phyloP scores from a whole-genome alignment of 2,113 vertebrate species.

The Castor canadensis region DNA sequence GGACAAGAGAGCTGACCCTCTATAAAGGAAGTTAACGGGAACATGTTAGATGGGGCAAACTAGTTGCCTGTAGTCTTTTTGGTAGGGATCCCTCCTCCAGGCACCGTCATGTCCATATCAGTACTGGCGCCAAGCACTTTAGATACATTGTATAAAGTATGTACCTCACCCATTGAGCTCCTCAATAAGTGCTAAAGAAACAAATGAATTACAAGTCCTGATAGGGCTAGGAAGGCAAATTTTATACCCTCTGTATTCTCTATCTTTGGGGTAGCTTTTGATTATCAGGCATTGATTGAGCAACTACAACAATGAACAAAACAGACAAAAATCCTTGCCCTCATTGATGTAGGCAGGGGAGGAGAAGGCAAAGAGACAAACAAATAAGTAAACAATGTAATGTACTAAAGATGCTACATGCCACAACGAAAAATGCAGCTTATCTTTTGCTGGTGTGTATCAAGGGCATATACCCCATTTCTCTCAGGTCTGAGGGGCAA shows the following conservation, averaged over 20 bases:
- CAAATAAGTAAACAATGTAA: neutral
- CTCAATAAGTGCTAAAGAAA: neutral
- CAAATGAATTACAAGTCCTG: neutral
- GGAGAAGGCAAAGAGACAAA: neutral
- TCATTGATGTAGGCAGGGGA: neutral
- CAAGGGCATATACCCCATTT: neutral
- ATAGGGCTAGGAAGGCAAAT: neutral
- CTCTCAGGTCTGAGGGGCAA: neutral
- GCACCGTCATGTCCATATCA: accelerated
- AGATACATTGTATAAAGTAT: accelerated
- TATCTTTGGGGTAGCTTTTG: neutral
- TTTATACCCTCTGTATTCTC: neutral
- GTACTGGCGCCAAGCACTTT: neutral
- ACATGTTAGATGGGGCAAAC: neutral
- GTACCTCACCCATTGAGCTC: accelerated
- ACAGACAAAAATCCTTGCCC: neutral
- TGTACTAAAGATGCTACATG: neutral
- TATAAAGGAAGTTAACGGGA: neutral
- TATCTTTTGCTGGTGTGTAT: neutral
- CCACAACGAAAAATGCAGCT: neutral
- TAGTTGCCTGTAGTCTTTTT: neutral
- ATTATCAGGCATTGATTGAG: neutral
- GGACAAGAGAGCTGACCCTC: neutral
- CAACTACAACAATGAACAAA: neutral
- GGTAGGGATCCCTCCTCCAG: neutral